Conservation (phyloP, 2,888 invertebrate genomes). For the Cosmia trapezina region DNA sequence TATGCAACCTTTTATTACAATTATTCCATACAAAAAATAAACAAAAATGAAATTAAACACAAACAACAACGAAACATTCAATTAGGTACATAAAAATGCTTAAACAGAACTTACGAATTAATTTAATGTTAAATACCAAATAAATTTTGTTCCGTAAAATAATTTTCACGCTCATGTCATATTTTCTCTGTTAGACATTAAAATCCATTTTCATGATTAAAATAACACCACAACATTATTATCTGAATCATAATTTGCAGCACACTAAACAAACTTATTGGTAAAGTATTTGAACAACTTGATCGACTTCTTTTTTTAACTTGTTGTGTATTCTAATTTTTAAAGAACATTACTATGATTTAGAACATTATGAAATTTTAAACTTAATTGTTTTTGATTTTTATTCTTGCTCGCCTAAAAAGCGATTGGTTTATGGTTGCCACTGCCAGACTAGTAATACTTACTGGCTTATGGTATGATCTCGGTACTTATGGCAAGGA, state of each 20-base stretch:
- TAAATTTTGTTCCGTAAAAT: neutral
- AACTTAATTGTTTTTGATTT: conserved; percentile 10
- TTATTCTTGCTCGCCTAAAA: neutral
- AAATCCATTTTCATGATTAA: neutral
- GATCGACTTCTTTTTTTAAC: neutral
- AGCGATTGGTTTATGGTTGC: neutral
- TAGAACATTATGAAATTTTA: conserved; percentile 10
- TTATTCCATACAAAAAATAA: conserved; percentile 51
- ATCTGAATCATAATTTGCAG: neutral
- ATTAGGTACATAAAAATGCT: neutral
- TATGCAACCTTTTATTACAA: conserved; percentile 69
- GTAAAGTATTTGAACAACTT: neutral
- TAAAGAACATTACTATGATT: neutral
- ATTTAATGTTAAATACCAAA: neutral
- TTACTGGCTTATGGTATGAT: neutral
- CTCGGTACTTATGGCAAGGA: neutral
- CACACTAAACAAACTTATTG: neutral
- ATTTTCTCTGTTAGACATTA: neutral
- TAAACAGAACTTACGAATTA: conserved; percentile 30
- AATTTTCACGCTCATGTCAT: neutral
- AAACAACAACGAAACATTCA: conserved; percentile 52
- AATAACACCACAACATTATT: neutral
- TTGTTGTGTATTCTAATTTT: neutral
- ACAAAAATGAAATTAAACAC: conserved; percentile 55
- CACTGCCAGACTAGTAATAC: neutral